Base-by-base conservation (phyloP, 1,140 invertebrate species). In the Drosophila gunungcola region DNA sequence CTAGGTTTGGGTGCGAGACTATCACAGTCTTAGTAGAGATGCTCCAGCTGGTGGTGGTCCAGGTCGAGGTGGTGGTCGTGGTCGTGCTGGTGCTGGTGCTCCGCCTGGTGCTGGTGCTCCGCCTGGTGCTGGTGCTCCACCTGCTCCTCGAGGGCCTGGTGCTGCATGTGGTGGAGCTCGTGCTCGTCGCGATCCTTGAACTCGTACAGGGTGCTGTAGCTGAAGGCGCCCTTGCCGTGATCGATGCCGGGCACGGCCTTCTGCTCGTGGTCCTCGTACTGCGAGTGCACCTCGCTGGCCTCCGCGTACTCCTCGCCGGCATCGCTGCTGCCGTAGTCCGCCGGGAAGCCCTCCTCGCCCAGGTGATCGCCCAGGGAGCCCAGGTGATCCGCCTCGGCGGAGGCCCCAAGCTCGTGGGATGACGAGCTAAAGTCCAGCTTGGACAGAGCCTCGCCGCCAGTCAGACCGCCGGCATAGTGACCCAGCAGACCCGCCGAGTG, bases 201-300 rank as follows among this genome's bases (percentile, higher is more conserved):
- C 69, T 91, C 90, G 41, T 91, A 91, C 25, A 86, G 68, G 2
- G 90, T 91, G 63, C 90, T 91, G 45, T 91, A 91, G 64, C 89
- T 91, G 12, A 91, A 90, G 38, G 90, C 90, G 2, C 85, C 90
- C 57, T 91, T 91, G 78, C 90, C 90, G 38, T 91, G 90, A 54
- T 91, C 85, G 39, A 91, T 91, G 48, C 90, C 90, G 1, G 82
- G 85, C 53, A 91, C 90, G 3, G 90, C 82, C 69, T 86, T 80
- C 25, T 80, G 68, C 3, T 73, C 62, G 29, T 79, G 68, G 3
- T 73, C 62, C 25, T 86, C 76, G 46, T 73, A 78, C 13, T 88
- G 79, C 0, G 62, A 70, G 16, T 88, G 83, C 10, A 63, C 34
- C 52, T 91, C 84, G 12, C 85, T 86, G 6, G 81, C 76, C 67